Evolutionary conservation across 2,797 vertebrate species (phyloP).

Genomic region (Helarctos malayanus): DNA sequence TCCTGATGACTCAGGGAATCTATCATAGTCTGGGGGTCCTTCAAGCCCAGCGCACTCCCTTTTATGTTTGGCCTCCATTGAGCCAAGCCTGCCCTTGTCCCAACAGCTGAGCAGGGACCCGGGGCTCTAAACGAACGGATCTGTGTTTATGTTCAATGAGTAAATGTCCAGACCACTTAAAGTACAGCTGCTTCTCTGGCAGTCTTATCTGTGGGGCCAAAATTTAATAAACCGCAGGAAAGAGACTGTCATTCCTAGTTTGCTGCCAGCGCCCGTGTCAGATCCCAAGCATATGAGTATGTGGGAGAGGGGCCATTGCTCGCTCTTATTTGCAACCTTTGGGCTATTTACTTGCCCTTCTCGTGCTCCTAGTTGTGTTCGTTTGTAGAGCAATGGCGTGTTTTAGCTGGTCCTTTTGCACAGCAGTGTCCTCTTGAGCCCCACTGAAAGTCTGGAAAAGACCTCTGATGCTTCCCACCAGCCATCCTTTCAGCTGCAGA

Average conservation of each 20-base stretch:
- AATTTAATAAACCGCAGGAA: constrained; percentile 79
- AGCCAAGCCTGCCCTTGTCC: constrained; percentile 17
- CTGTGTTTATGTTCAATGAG: constrained; percentile 78
- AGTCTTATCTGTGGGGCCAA: constrained; percentile 64
- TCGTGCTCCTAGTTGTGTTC: neutral
- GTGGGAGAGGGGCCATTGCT: neutral
- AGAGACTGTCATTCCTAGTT: constrained; percentile 67
- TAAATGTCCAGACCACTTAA: constrained; percentile 76
- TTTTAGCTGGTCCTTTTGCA: constrained; percentile 28
- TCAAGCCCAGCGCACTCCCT: constrained; percentile 63
- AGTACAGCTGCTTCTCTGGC: constrained; percentile 72
- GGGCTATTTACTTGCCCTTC: neutral
- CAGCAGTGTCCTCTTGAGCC: constrained; percentile 41
- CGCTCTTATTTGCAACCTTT: neutral
- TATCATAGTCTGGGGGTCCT: constrained; percentile 66
- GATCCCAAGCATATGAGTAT: constrained; percentile 14
- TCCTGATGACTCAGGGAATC: constrained; percentile 83
- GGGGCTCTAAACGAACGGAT: constrained; percentile 64
- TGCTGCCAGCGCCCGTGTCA: constrained; percentile 32
- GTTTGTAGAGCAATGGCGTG: neutral
- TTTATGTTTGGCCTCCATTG: constrained; percentile 70
- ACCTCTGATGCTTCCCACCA: constrained; percentile 57
- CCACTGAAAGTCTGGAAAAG: constrained; percentile 64
- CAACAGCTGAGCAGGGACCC: constrained; percentile 10
- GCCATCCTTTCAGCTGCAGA: neutral